Evolutionary conservation across 2,797 vertebrate species (phyloP), one percentile per base, ranked within the genome.

Genomic region (Graptemys geographica): DNA sequence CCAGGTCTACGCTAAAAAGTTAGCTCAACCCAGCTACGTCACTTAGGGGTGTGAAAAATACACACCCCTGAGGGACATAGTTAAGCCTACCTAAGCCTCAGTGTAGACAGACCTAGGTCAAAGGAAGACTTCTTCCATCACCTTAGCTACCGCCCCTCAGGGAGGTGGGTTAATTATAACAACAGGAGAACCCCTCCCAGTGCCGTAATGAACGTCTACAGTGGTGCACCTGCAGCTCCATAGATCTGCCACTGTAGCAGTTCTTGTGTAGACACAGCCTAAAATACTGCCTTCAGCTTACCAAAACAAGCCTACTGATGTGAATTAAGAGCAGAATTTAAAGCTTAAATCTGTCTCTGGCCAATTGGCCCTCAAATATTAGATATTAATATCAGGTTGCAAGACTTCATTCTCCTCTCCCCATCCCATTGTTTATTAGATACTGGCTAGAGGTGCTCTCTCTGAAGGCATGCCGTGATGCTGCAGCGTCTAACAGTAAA

Each of bases 361-460:
- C 44, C 92, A 83, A 94, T 78, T 78, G 84, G 44, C 9, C 88
- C 49, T 27, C 56, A 47, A 72, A 96, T 90, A 83, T 72, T 4
- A 78, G 87, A 37, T 2, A 2, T 52, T 84, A 33, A 2, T 83
- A 83, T 8, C 19, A 31, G 19, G 62, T 55, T 55, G 53, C 89
- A 72, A 31, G 79, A 53, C 18, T 78, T 89, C 27, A 4, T 11
- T 1, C 37, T 56, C 83, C 0, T 0, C 31, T 41, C 62, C 4
- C 9, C 28, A 33, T 33, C 57, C 65, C 69, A 25, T 25, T 37
- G 51, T 11, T 55, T 87, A 23, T 81, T 81, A n/a, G 33, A 12
- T 5, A 53, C 16, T 0, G 1, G 0, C 0, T 53, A 4, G 83
- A 89, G 83, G 52, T 0, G 3, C 69, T 6, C 3, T 59, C 1